Evolutionary conservation across 1,140 invertebrate genomes (phyloP), one percentile per base, ranked within the genome.

Genomic region (Trypoxylus dichotomus): DNA sequence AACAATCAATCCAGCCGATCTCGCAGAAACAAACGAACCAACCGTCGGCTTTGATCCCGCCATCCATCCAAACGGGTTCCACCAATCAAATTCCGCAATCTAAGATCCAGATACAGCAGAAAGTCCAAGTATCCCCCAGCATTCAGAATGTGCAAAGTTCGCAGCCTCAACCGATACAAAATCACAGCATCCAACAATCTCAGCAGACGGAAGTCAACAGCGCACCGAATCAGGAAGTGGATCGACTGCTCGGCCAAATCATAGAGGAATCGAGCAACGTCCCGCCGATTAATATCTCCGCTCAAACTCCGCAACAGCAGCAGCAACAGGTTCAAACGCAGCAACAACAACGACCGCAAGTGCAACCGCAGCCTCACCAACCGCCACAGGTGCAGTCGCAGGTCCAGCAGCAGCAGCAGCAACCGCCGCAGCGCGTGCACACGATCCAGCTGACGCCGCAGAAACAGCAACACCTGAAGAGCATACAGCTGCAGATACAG

Each of bases 401-500:
- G 74, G n/a, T n/a, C 15, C 27, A 42, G 0, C 76, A 77, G 41
- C 79, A 72, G 47, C 77, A 76, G 43, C 13, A 73, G 24, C 73
- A 77, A 76, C 54, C 78, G 41, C 58, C 88, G n/a, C 88, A 89
- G 32, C 85, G 89, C 6, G 88, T 90, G 37, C 89, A 90, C 82
- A 90, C 89, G 1, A 91, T 91, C 68, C 90, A 91, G 79, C 81
- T 91, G 41, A 90, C 90, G 1, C 88, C 89, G 0, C 89, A 90
- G 76, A 90, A 91, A 83, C 90, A 91, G 80, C 83, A 90, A 85
- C 86, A 87, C 79, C 86, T 92, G 47, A 89, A 90, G 83, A 88
- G 86, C 47, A 89, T 92, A 32, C 91, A 92, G 83, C 86, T 88
- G 82, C 90, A 91, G 83, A 90, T 91, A 37, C 88, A 90, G 80